These are phyloP conservation scores for Dicycla oo DNA, from an alignment of 2,888 invertebrate genomes.

Conservation along the genomic window DNA sequence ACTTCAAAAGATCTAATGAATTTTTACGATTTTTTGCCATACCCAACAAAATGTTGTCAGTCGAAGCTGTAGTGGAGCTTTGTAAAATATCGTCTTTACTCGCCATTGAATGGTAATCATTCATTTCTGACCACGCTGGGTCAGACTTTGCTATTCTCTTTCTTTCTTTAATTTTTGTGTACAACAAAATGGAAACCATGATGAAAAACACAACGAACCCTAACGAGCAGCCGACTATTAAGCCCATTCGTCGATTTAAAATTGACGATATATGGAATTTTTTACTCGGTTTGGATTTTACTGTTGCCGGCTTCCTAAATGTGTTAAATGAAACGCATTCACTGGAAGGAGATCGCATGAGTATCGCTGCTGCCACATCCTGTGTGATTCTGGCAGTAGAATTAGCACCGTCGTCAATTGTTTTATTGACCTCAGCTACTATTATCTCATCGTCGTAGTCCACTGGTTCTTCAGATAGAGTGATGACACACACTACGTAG, in stretches of 20 bases:
- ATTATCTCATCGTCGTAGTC: constrained; percentile 73
- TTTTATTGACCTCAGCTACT: constrained; percentile 71
- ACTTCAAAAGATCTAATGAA: constrained; percentile 77
- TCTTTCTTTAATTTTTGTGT: constrained; percentile 87
- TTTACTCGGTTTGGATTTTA: constrained; percentile 77
- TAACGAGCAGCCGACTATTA: constrained; percentile 86
- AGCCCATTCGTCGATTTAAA: constrained; percentile 84
- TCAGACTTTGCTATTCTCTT: constrained; percentile 87
- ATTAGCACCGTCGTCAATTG: constrained; percentile 73
- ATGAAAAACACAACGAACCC: constrained; percentile 87
- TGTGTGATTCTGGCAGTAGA: constrained; percentile 79
- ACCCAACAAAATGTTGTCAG: constrained; percentile 88
- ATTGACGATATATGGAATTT: constrained; percentile 79
- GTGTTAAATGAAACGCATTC: constrained; percentile 87
- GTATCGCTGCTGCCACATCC: constrained; percentile 80
- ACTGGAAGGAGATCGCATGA: constrained; percentile 84
- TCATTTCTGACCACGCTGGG: constrained; percentile 87
- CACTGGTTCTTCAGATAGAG: constrained; percentile 80
- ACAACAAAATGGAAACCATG: constrained; percentile 85
- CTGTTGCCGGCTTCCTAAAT: constrained; percentile 75
- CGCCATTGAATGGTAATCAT: constrained; percentile 86
- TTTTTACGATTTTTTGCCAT: constrained; percentile 83
- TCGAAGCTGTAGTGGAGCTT: constrained; percentile 85
- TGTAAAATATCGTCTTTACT: constrained; percentile 87
- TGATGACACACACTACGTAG: constrained; percentile 84